Base-by-base conservation (phyloP, 2,888 invertebrate species). In the Dysmachus trigonus region DNA sequence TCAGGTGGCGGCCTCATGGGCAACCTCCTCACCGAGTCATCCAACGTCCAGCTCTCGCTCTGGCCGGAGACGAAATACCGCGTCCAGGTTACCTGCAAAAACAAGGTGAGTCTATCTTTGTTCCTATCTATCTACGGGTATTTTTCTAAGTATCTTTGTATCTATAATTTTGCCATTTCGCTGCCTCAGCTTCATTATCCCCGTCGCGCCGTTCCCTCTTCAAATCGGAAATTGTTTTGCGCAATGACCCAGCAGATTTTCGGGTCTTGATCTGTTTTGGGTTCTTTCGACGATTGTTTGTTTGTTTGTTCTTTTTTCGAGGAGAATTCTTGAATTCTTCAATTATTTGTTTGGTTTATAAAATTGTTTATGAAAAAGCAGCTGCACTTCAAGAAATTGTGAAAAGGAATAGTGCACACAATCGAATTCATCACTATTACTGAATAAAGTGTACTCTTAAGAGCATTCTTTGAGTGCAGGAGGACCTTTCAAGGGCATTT, bases 11-110 rank as follows among this genome's bases (percentile, higher is more conserved):
- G 92, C 1, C 89, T 92, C 38, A 92, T 92, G 91, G 92, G 92
- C 33, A 92, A 92, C 87, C 90, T 92, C 30, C 89, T 92, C 22
- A 92, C 92, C 47, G 92, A 92, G 77, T 91, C 92, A 4, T 91
- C 90, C 85, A 91, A 90, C 88, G 92, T 92, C 27, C 92, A 92
- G 87, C 89, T 92, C 13, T 92, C 92, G 10, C 88, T 92, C 30
- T 92, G 92, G 92, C 92, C 92, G 62, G 92, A 92, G 86, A 92
- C 92, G 15, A 92, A 91, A 87, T 92, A 92, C 88, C 91, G 92
- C 77, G 91, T 92, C 41, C 92, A 92, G 89, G 92, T 92, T 86
- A 92, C 92, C 86, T 92, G 92, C 88, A 92, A 92, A 89, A 91
- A 92, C 88, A 92, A 91, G 91, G 92, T 92, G 87, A 91, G 89